These are phyloP conservation scores for Lymantria monacha DNA, from an alignment of 2,888 invertebrate genomes.

Conservation along the genomic window DNA sequence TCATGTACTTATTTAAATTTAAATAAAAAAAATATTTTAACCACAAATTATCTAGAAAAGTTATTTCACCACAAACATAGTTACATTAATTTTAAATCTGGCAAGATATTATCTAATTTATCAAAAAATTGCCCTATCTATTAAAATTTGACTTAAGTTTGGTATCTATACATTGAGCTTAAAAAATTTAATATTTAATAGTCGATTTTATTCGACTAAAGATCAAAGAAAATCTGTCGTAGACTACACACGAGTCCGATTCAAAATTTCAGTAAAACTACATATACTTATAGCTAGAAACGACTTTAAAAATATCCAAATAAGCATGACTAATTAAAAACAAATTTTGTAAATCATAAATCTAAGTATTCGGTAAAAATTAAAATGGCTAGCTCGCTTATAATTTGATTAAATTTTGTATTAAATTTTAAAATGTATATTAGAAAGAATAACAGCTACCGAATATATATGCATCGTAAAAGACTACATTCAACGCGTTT, in stretches of 20 bases:
- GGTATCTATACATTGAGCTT: slow-evolving; percentile 30
- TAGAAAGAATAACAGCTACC: too few relatives aligned
- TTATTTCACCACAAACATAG: slow-evolving; percentile 5
- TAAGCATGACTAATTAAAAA: not conserved
- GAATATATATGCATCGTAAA: too few relatives aligned
- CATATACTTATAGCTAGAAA: not conserved
- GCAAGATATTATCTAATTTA: slow-evolving; percentile 25
- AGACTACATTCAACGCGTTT: too few relatives aligned
- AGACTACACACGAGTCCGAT: not conserved
- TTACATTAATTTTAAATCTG: slow-evolving; percentile 18
- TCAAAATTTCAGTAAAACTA: not conserved
- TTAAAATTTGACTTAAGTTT: slow-evolving; percentile 34
- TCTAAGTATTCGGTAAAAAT: too few relatives aligned
- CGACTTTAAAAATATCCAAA: not conserved
- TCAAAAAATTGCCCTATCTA: slow-evolving; percentile 34
- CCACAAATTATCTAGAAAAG: not conserved
- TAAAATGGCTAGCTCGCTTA: too few relatives aligned
- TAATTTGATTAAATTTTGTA: too few relatives aligned
- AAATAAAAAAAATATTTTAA: too few relatives aligned
- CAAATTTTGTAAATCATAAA: not conserved
- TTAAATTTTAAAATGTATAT: too few relatives aligned
- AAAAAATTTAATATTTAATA: slow-evolving; percentile 5
- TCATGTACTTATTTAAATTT: too few relatives aligned
- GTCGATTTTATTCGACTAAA: slow-evolving; percentile 1
- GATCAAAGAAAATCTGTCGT: not conserved